Percentiles rank a stretch among this genome's conserved stretches.
Conservation (phyloP, 2,113 vertebrate genomes). For the Peromyscus californicus region DNA sequence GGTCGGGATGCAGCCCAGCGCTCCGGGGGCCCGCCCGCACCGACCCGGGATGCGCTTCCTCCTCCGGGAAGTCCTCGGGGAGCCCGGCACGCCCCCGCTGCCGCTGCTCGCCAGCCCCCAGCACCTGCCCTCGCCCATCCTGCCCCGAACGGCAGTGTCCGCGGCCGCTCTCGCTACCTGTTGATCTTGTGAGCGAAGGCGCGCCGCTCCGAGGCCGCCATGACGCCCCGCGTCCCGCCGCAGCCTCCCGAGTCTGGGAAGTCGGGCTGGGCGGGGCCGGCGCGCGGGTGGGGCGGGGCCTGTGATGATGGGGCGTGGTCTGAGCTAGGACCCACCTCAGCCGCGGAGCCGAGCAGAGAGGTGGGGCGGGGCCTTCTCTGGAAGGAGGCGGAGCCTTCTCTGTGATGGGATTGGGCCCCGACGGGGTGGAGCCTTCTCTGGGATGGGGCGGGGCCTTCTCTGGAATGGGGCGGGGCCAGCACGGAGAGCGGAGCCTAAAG, state of each 20-base stretch:
- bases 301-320: background rate
- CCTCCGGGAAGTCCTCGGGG: constrained; percentile 71
- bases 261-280: constrained; percentile 41
- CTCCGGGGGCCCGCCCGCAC: background rate
- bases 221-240: constrained; percentile 64
- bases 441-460: background rate
- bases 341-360: background rate
- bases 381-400: background rate
- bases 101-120: background rate
- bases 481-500: too few relatives aligned
- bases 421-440: background rate
- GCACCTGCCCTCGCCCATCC: background rate
- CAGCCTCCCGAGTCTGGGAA: constrained; percentile 50
- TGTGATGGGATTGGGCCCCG: background rate
- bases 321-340: background rate
- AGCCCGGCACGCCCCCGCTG: background rate
- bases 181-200: constrained; percentile 95
- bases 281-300: background rate
- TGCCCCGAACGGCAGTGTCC: background rate
- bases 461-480: constrained; percentile 21
- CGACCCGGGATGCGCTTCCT: background rate
- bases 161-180: constrained; percentile 87
- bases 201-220: constrained; percentile 91
- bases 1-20: background rate
- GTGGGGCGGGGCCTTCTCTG: background rate